Base-by-base conservation (phyloP, 2,113 vertebrate species). In the Ahaetulla prasina region DNA sequence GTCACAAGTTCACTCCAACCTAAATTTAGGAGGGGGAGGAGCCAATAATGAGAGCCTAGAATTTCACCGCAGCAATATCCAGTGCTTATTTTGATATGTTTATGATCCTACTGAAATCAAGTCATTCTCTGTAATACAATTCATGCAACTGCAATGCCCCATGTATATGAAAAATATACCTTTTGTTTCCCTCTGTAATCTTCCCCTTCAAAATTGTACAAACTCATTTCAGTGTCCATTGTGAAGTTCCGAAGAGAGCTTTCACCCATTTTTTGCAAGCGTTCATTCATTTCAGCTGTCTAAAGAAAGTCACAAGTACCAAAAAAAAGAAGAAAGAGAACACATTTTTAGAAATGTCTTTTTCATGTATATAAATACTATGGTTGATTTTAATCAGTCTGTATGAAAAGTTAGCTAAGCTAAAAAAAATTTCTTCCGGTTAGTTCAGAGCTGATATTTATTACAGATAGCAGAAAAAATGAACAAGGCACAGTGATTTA, bases 141-240 rank as follows among this genome's bases (percentile, higher is more conserved):
- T n/a, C 87, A 50, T 87, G 12, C 54, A 30, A 18, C 47, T 63
- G 39, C 27, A 74, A 30, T 30, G 50, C 60, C 85, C 84, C 18
- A 39, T 74, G 85, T 89, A 8, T 3, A 23, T 47, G 90, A 16
- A 95, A 94, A 57, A 43, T 89, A 94, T 97, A 99, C 98, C 98
- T 99, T 99, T 92, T 99, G 98, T 95, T 99, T 99, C 95, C 98
- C 98, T 97, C 98, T 97, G 91, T 99, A 99, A 96, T 99, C 98
- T 97, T 99, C 98, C 93, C 98, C 98, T 97, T 99, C 98, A 90
- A 99, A 99, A 92, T 98, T 99, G 96, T 99, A 99, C 84, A 99
- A 97, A 94, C 98, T 99, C 97, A 98, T 98, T 96, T 99, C 98
- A 68, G 96, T 98, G 88, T 99, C 98, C 98, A 99, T 98, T 84